phyloP scores from a whole-genome alignment of 2,888 invertebrate genomes.

The Drosophila vallismaia region DNA sequence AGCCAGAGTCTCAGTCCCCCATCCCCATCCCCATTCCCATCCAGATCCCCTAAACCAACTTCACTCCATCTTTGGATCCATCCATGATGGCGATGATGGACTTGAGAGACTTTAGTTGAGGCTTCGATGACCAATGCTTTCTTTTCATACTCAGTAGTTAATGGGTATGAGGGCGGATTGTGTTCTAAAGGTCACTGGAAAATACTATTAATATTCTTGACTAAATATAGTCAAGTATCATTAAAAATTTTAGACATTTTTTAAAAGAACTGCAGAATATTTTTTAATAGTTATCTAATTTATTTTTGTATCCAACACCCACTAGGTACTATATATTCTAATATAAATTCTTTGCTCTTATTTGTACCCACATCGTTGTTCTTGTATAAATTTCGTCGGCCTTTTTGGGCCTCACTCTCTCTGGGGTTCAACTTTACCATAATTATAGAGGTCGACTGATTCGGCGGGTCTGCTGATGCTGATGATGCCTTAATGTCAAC shows the following conservation, averaged over 20 bases:
- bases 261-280: no score
- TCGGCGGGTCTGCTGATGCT: slow-evolving; percentile 39
- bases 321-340: neutral
- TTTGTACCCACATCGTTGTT: neutral
- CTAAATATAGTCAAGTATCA: neutral
- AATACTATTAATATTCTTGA: neutral
- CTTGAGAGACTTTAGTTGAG: slow-evolving; percentile 46
- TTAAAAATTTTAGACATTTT: no score
- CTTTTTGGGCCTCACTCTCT: slow-evolving; percentile 35
- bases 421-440: slow-evolving; percentile 66
- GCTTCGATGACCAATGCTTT: slow-evolving; percentile 48
- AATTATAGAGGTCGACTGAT: slow-evolving; percentile 72
- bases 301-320: no score
- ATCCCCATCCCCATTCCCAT: slow-evolving; percentile 10
- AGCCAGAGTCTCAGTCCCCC: slow-evolving; percentile 21
- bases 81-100: slow-evolving; percentile 59
- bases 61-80: slow-evolving; percentile 12
- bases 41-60: slow-evolving; percentile 11
- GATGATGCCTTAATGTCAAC: slow-evolving; percentile 67
- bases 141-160: slow-evolving; percentile 23
- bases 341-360: neutral
- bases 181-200: neutral
- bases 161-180: slow-evolving; percentile 5
- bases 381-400: slow-evolving; percentile 12
- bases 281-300: no score